phyloP scores from a whole-genome alignment of 2,797 vertebrate species.

The Pseudotriccus pelzelni region DNA sequence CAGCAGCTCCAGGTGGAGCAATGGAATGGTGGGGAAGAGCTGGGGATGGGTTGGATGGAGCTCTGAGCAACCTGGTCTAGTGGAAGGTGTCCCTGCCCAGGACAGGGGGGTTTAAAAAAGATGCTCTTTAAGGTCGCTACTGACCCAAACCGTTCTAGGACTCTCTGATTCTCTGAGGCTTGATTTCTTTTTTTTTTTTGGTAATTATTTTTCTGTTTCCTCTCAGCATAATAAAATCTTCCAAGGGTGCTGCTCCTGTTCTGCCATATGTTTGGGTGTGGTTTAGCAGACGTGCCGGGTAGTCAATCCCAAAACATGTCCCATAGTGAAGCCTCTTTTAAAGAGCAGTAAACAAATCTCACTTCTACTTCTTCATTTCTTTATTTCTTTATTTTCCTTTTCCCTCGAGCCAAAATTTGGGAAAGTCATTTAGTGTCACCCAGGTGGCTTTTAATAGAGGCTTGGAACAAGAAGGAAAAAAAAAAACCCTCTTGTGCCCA shows the following conservation, averaged over 20 bases:
- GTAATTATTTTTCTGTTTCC: rapidly evolving
- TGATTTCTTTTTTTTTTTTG: background rate
- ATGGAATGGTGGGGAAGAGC: background rate
- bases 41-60: background rate
- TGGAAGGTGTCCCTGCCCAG: background rate
- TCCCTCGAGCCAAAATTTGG: background rate
- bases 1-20: background rate
- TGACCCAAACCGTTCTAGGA: background rate
- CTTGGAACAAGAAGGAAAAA: background rate
- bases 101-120: background rate
- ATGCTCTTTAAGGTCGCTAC: background rate
- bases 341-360: background rate
- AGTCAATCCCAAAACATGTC: background rate
- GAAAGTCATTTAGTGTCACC: background rate
- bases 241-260: background rate
- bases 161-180: background rate
- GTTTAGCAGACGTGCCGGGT: background rate
- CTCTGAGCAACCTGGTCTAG: rapidly evolving
- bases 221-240: background rate
- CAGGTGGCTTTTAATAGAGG: background rate
- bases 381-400: background rate
- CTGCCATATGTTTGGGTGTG: background rate
- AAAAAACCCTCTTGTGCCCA: background rate
- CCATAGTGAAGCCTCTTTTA: background rate
- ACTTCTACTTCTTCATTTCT: background rate